Conservation (phyloP, 2,797 vertebrate species). For the Sebastes baramenuke region DNA sequence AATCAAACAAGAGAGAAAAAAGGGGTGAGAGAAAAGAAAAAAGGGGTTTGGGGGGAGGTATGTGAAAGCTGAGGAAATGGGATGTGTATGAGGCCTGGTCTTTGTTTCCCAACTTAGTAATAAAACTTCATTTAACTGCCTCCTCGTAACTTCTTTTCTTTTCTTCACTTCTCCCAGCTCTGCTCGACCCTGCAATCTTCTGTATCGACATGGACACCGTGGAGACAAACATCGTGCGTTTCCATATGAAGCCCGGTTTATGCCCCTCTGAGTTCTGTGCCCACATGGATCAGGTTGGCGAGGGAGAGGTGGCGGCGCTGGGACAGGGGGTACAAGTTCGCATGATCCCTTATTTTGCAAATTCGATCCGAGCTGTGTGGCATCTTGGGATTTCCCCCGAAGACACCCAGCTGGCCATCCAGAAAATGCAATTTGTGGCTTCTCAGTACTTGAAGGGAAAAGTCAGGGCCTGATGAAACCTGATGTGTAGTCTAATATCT, state of each 20-base stretch:
- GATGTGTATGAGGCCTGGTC: too few relatives aligned
- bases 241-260: conserved; percentile 47
- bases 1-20: too few relatives aligned
- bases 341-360: conserved; percentile 79
- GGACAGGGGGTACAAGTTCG: conserved; percentile 78
- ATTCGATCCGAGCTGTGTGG: conserved; percentile 81
- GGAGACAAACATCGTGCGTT: conserved; percentile 88
- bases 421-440: conserved; percentile 85
- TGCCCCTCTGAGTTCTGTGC: conserved; percentile 78
- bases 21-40: too few relatives aligned
- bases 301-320: conserved; percentile 74
- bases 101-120: too few relatives aligned
- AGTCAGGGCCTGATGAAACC: conserved; percentile 1
- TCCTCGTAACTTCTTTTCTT: neutral
- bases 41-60: too few relatives aligned
- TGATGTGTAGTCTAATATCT: neutral
- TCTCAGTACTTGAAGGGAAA: conserved; percentile 63
- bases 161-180: conserved; percentile 63
- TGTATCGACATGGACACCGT: conserved; percentile 66
- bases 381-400: conserved; percentile 79
- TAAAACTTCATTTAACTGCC: neutral
- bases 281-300: conserved; percentile 70
- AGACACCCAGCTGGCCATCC: conserved; percentile 82
- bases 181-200: conserved; percentile 75
- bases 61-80: too few relatives aligned